A percentile compares a stretch with the other conserved stretches of the same genome.
Evolutionary conservation across 2,113 vertebrate genomes (phyloP).

Genomic region (Syrrhaptes paradoxus): DNA sequence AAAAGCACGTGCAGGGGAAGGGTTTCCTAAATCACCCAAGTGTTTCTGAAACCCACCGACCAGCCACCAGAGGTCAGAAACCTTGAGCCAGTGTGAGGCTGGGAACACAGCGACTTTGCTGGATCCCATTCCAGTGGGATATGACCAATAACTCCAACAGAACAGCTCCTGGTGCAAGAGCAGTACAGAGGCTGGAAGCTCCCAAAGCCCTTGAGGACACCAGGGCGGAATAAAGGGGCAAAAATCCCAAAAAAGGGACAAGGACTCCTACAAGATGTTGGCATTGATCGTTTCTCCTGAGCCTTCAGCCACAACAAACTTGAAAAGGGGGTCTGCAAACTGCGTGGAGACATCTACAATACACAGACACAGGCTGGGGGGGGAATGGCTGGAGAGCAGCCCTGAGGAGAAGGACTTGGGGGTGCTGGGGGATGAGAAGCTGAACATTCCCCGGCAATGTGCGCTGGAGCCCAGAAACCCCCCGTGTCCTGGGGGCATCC

Average conservation of each 20-base stretch:
- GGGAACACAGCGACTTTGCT: not conserved
- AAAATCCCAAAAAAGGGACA: not conserved
- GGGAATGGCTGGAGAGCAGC: too few species aligned
- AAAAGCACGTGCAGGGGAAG: fast-evolving
- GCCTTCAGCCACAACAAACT: not conserved
- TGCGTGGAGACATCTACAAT: not conserved
- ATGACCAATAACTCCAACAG: fast-evolving
- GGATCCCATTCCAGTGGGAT: not conserved
- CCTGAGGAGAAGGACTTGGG: too few species aligned
- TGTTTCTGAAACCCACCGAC: not conserved
- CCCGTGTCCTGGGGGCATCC: too few species aligned
- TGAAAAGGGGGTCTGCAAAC: not conserved
- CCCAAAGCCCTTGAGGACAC: not conserved
- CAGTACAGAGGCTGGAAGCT: not conserved
- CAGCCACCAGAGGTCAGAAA: not conserved
- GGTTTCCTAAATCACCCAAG: not conserved
- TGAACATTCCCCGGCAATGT: too few species aligned
- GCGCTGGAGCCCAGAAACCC: too few species aligned
- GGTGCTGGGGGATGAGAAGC: too few species aligned
- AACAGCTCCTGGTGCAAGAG: not conserved
- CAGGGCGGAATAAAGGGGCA: not conserved
- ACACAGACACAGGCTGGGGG: too few species aligned
- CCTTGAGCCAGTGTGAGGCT: fast-evolving
- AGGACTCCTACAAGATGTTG: not conserved
- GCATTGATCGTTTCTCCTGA: not conserved